Conservation (phyloP, 2,888 invertebrate genomes). For the Heliothis peltigera region DNA sequence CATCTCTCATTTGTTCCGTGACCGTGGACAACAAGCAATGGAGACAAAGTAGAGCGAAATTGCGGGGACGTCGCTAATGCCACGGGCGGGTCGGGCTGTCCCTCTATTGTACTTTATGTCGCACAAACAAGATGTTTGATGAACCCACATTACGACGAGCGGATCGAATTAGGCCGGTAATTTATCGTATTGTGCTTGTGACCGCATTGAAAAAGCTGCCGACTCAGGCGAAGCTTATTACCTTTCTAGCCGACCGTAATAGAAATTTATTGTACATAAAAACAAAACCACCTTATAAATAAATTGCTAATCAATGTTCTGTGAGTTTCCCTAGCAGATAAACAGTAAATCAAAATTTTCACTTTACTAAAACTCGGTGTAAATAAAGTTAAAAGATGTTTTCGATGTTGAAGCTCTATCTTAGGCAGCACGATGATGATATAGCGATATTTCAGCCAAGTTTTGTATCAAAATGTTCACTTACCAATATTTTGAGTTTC, state of each 20-base stretch:
- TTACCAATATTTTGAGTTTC: slow-evolving; percentile 72
- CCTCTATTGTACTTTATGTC: slow-evolving; percentile 80
- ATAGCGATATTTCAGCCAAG: slow-evolving; percentile 67
- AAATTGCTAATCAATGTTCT: slow-evolving; percentile 41
- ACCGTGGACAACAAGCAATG: slow-evolving; percentile 75
- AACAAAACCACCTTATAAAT: slow-evolving; percentile 45
- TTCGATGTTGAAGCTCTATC: slow-evolving; percentile 56
- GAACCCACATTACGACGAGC: slow-evolving; percentile 81
- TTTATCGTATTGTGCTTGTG: slow-evolving; percentile 74
- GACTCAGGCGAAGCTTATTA: slow-evolving; percentile 51
- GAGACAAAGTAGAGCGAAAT: slow-evolving; percentile 84
- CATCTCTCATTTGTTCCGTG: slow-evolving; percentile 79
- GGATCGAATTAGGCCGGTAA: slow-evolving; percentile 81
- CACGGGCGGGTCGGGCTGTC: slow-evolving; percentile 69
- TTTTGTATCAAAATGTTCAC: slow-evolving; percentile 68
- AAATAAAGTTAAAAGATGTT: slow-evolving; percentile 65
- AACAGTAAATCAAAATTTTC: slow-evolving; percentile 71
- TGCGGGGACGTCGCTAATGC: slow-evolving; percentile 76
- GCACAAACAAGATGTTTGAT: slow-evolving; percentile 87
- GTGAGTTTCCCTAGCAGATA: slow-evolving; percentile 51
- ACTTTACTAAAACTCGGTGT: slow-evolving; percentile 65
- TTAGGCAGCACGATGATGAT: slow-evolving; percentile 68
- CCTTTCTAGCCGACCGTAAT: slow-evolving; percentile 44
- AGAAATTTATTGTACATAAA: slow-evolving; percentile 54
- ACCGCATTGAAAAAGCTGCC: slow-evolving; percentile 65